Conservation (phyloP, 2,113 vertebrate species). For the Arvicanthis niloticus region DNA sequence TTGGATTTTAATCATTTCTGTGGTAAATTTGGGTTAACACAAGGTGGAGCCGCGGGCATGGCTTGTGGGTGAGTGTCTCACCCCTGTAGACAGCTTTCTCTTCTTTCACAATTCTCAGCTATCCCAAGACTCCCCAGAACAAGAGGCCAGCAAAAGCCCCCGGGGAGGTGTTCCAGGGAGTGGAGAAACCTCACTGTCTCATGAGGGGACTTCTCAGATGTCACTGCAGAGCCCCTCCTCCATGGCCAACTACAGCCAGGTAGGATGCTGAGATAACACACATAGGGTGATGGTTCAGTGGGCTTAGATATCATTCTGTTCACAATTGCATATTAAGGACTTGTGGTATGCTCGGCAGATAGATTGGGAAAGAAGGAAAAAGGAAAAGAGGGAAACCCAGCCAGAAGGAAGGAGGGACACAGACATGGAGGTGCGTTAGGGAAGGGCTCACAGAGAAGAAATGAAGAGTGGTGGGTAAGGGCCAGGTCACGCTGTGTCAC, state of each 20-base stretch:
- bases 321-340: background rate
- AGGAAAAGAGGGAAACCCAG: background rate
- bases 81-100: constrained; percentile 73
- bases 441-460: background rate
- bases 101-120: constrained; percentile 80
- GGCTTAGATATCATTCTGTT: background rate
- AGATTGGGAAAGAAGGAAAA: constrained; percentile 27
- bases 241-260: constrained; percentile 88
- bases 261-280: constrained; percentile 61
- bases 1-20: background rate
- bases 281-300: background rate
- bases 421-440: background rate
- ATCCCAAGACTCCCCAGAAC: constrained; percentile 90
- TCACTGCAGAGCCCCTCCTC: constrained; percentile 86
- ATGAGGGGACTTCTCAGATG: constrained; percentile 87
- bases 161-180: constrained; percentile 86
- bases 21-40: background rate
- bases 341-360: background rate
- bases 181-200: constrained; percentile 87
- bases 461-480: background rate
- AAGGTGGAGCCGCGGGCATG: background rate
- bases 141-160: constrained; percentile 90
- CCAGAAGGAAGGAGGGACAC: constrained; percentile 9
- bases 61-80: background rate
- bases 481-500: background rate